A percentile compares a stretch with the other conserved stretches of the same genome.
Evolutionary conservation across 2,797 vertebrate genomes (phyloP).

Genomic region (Diplodus sargus): DNA sequence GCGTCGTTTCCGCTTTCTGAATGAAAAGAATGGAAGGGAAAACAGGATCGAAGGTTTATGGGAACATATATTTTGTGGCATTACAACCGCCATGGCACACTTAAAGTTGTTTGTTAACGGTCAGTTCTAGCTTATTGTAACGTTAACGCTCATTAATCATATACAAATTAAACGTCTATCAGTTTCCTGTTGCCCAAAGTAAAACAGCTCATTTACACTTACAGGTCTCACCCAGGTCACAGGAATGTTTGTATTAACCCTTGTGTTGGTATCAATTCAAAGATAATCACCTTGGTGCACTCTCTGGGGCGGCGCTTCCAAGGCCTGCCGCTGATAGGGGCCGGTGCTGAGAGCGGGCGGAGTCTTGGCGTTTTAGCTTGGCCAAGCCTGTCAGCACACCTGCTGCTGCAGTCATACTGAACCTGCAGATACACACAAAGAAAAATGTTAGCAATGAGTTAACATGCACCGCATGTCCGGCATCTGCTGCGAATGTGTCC

Average conservation of each 20-base stretch:
- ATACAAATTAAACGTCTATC: not conserved
- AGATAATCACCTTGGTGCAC: slow-evolving; percentile 62
- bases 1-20: slow-evolving; percentile 88
- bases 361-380: slow-evolving; percentile 97
- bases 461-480: not conserved
- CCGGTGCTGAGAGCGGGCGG: slow-evolving; percentile 93
- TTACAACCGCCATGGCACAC: not conserved
- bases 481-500: not conserved
- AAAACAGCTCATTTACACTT: too few relatives aligned
- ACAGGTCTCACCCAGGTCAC: too few relatives aligned
- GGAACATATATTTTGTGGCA: not conserved
- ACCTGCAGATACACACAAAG: slow-evolving; percentile 66
- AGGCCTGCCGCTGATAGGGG: slow-evolving; percentile 77
- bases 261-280: too few relatives aligned
- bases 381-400: slow-evolving; percentile 98
- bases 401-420: slow-evolving; percentile 95
- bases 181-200: not conserved
- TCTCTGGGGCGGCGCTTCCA: slow-evolving; percentile 76
- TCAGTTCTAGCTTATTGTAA: not conserved
- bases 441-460: slow-evolving; percentile 13
- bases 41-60: not conserved
- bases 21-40: not conserved
- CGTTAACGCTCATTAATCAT: not conserved
- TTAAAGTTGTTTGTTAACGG: not conserved
- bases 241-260: too few relatives aligned